phyloP scores from a whole-genome alignment of 2,888 invertebrate species.

The Phania funesta region DNA sequence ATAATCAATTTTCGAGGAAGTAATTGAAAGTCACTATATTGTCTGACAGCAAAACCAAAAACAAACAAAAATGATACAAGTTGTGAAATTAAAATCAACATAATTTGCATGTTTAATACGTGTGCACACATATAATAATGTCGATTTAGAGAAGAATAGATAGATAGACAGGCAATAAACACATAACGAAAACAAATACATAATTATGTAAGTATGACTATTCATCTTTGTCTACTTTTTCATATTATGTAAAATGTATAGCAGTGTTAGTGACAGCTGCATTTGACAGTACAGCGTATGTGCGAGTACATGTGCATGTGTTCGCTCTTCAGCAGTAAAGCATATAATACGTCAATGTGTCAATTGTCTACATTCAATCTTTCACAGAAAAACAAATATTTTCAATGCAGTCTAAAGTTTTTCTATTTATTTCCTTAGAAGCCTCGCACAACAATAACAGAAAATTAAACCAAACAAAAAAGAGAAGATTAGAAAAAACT shows the following conservation, averaged over 20 bases:
- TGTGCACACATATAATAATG: slow-evolving; percentile 48
- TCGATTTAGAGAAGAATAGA: slow-evolving; percentile 1
- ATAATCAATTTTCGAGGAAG: neutral
- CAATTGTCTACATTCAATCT: slow-evolving; percentile 64
- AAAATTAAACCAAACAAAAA: neutral
- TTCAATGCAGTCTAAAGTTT: slow-evolving; percentile 35
- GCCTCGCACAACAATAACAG: slow-evolving; percentile 25
- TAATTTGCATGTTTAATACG: slow-evolving; percentile 59
- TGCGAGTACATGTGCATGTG: neutral
- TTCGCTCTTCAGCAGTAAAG: slow-evolving; percentile 12
- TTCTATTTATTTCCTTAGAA: slow-evolving; percentile 29
- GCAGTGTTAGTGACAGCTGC: slow-evolving; percentile 69
- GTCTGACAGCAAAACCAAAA: slow-evolving; percentile 9
- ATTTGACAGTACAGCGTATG: slow-evolving; percentile 70
- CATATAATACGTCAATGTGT: slow-evolving; percentile 63
- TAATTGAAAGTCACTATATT: neutral
- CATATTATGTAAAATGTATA: slow-evolving; percentile 8
- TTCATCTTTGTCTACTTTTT: neutral
- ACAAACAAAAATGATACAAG: slow-evolving; percentile 20
- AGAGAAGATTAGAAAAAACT: slow-evolving; percentile 11
- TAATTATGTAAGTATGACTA: slow-evolving; percentile 8
- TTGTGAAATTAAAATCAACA: slow-evolving; percentile 62
- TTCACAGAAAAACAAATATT: slow-evolving; percentile 57
- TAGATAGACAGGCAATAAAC: slow-evolving; percentile 5
- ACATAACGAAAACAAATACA: slow-evolving; percentile 16